phyloP scores from a whole-genome alignment of 2,113 vertebrate genomes.

The Acinonyx jubatus region DNA sequence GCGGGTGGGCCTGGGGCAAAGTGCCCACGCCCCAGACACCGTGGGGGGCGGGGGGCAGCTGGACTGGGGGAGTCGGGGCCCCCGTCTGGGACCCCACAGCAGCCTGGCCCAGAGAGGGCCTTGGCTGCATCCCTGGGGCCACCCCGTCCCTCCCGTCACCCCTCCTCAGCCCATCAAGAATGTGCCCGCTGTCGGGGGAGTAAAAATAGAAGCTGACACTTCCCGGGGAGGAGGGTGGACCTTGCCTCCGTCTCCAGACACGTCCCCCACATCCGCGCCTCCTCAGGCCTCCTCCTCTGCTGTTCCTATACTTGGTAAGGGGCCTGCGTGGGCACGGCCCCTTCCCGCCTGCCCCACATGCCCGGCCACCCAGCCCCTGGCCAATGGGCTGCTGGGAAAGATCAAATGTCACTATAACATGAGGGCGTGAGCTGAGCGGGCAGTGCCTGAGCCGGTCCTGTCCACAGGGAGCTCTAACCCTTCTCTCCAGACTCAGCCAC shows the following conservation, averaged over 20 bases:
- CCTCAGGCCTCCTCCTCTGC: slow-evolving; percentile 86
- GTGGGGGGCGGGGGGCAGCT: not conserved
- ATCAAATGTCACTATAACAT: slow-evolving; percentile 93
- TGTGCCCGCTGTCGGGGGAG: slow-evolving; percentile 83
- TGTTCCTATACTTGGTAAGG: slow-evolving; percentile 88
- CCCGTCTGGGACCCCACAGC: not conserved
- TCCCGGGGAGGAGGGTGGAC: slow-evolving; percentile 59
- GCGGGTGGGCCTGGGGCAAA: not conserved
- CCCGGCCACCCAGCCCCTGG: slow-evolving; percentile 73
- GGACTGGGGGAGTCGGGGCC: not conserved
- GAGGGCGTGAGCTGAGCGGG: slow-evolving; percentile 82
- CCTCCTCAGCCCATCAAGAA: slow-evolving; percentile 61
- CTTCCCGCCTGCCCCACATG: slow-evolving; percentile 60
- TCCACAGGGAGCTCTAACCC: slow-evolving; percentile 83
- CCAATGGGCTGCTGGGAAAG: slow-evolving; percentile 89
- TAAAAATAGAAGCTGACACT: slow-evolving; percentile 94
- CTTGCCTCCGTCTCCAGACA: slow-evolving; percentile 81
- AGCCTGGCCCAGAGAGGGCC: not conserved
- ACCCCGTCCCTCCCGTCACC: not conserved
- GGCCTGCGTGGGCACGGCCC: slow-evolving; percentile 36
- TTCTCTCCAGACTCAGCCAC: slow-evolving; percentile 81
- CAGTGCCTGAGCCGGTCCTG: slow-evolving; percentile 83
- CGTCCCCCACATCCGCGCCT: slow-evolving; percentile 84
- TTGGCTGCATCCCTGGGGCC: not conserved
- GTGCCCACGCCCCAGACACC: accelerated